These are phyloP conservation scores for Salvelinus alpinus DNA, from an alignment of 2,113 vertebrate species.

Conservation along the genomic window DNA sequence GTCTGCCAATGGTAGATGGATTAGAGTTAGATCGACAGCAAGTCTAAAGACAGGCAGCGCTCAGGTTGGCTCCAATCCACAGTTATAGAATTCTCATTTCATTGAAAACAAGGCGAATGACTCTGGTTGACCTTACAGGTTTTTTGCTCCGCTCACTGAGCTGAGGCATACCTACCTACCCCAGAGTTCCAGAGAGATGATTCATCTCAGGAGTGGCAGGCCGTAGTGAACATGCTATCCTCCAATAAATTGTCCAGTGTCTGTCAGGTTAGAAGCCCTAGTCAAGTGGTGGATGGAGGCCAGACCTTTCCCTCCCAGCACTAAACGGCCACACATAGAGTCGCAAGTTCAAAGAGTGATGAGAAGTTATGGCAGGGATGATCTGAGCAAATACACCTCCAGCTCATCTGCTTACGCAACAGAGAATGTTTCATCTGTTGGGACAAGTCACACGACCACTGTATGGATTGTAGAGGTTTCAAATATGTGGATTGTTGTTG, in stretches of 20 bases:
- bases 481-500: background rate
- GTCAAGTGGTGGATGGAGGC: conserved; percentile 63
- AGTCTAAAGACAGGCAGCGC: too few relatives aligned
- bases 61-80: too few relatives aligned
- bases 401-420: conserved; percentile 72
- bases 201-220: conserved; percentile 82
- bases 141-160: background rate
- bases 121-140: conserved; percentile 85
- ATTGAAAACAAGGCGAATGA: conserved; percentile 80
- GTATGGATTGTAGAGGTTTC: background rate
- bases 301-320: conserved; percentile 69
- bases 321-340: conserved; percentile 82
- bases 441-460: background rate
- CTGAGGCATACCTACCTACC: conserved; percentile 54
- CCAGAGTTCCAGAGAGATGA: conserved; percentile 65
- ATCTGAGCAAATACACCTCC: conserved; percentile 78
- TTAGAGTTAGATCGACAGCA: too few relatives aligned
- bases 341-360: conserved; percentile 80
- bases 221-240: conserved; percentile 79
- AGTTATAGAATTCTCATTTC: conserved; percentile 73
- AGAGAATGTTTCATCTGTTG: conserved; percentile 54
- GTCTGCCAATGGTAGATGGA: conserved; percentile 42
- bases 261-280: conserved; percentile 82
- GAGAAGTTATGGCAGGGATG: conserved; percentile 78
- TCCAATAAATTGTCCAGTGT: conserved; percentile 79